Conservation (phyloP, 1,140 invertebrate genomes). For the Microplitis demolitor region DNA sequence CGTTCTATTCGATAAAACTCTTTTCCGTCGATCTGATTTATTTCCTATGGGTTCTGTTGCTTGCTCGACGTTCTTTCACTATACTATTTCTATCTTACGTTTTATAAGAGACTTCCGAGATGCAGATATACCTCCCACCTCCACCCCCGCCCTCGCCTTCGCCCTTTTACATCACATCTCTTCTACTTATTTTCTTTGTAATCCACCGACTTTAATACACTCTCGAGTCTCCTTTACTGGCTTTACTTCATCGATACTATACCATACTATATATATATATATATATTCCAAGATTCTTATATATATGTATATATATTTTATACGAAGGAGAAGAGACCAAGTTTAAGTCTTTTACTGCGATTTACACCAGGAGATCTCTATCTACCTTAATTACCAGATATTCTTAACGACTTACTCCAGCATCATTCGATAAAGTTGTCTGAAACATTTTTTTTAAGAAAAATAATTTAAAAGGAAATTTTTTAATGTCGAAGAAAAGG, state of each 20-base stretch:
- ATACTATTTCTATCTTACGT: not conserved
- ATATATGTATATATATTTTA: no score
- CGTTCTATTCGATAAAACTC: constrained; percentile 11
- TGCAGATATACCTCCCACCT: constrained; percentile 39
- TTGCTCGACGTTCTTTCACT: not conserved
- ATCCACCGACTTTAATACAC: no score
- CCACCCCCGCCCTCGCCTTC: not conserved
- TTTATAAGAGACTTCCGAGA: constrained; percentile 34
- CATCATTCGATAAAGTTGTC: constrained; percentile 22
- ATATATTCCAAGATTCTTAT: no score
- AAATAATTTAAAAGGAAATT: no score
- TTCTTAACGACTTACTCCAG: constrained; percentile 41
- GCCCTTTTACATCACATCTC: not conserved
- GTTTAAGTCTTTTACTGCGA: constrained; percentile 28
- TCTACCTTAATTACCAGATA: constrained; percentile 49
- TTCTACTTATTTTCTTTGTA: not conserved
- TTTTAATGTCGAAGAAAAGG: no score
- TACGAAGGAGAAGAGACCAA: not conserved
- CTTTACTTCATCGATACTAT: no score
- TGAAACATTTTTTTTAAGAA: not conserved
- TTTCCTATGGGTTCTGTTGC: constrained; percentile 16
- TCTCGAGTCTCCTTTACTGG: no score
- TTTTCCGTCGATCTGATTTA: constrained; percentile 37
- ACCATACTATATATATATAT: no score
- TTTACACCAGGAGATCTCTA: constrained; percentile 46